Base-by-base conservation (phyloP, 2,113 vertebrate species). In the Rhodinocichla rosea region DNA sequence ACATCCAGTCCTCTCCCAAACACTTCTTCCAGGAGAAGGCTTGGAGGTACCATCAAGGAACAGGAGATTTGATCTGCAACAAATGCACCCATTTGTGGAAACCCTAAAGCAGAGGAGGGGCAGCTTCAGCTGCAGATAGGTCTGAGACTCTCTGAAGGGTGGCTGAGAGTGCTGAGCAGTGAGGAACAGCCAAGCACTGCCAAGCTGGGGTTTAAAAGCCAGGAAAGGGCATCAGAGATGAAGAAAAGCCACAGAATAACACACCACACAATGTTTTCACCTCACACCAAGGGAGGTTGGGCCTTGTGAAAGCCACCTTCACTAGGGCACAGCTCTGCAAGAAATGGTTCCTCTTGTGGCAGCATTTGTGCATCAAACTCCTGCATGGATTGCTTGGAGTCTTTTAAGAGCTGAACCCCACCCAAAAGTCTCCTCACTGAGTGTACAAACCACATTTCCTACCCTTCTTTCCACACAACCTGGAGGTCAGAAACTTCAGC, bases 121-220 rank as follows among this genome's bases (percentile, higher is more conserved):
- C 37, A 37, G 18, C 39, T 89, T 30, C 60, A 87, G 64, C 17
- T 10, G 12, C 40, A 59, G 30, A 19, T 4, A 35, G 16, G 30
- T 26, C 27, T 56, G 63, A 42, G 30, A 37, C 9, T 10, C 55
- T 28, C 33, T 26, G 30, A 32, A 24, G 28, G 32, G 39, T 7
- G 52, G 44, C 40, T 21, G 21, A 0, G 1, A 55, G 22, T 4
- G 69, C 9, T 1, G 15, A 69, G 68, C 55, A 74, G 14, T 1
- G 4, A 86, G 49, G 56, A 76, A 39, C 53, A n/a, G 64, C 50
- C 11, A 87, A 32, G 3, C 57, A 20, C 22, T 23, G 40, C 52
- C 53, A 37, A 37, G 32, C 0, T 33, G 32, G 9, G 40, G 15
- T 4, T 33, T 21, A 19, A 86, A 89, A 64, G 50, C 44, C 69